A percentile compares a stretch with the other conserved stretches of the same genome.
These are phyloP conservation scores for Belgica antarctica DNA, from an alignment of 2,888 invertebrate species.

Conservation along the genomic window DNA sequence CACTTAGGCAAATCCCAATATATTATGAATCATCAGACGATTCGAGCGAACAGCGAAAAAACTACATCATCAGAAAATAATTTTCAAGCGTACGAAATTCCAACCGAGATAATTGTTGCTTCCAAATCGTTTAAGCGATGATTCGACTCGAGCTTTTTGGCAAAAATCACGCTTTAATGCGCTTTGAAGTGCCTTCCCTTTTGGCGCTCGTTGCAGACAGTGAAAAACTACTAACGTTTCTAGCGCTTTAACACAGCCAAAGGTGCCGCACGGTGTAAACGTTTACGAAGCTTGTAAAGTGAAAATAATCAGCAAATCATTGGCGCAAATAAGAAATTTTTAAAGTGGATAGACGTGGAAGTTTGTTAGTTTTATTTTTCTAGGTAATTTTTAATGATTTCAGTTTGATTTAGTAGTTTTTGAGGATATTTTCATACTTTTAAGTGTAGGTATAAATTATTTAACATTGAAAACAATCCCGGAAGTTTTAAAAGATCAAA, in stretches of 20 bases:
- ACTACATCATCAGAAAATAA: constrained; percentile 23
- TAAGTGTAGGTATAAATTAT: no score
- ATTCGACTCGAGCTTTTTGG: constrained; percentile 13
- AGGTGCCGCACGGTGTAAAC: constrained; percentile 18
- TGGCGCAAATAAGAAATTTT: no score
- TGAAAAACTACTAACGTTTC: background rate
- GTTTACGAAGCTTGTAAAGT: constrained; percentile 1
- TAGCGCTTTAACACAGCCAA: background rate
- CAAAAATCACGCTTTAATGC: constrained; percentile 5
- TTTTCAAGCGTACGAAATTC: constrained; percentile 6
- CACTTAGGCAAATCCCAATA: background rate
- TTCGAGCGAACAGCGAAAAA: background rate
- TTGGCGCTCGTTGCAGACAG: background rate
- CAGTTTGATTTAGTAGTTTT: no score
- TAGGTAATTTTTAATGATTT: no score
- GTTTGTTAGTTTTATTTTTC: background rate
- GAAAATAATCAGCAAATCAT: constrained; percentile 2
- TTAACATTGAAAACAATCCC: no score
- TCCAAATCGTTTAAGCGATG: constrained; percentile 11
- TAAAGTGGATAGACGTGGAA: background rate
- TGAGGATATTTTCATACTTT: no score
- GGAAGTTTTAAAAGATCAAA: no score
- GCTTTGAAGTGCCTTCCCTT: no score
- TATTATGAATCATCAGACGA: constrained; percentile 24
- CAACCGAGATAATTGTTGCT: constrained; percentile 12